phyloP scores from a whole-genome alignment of 2,888 invertebrate genomes.

The Eurytoma californica region DNA sequence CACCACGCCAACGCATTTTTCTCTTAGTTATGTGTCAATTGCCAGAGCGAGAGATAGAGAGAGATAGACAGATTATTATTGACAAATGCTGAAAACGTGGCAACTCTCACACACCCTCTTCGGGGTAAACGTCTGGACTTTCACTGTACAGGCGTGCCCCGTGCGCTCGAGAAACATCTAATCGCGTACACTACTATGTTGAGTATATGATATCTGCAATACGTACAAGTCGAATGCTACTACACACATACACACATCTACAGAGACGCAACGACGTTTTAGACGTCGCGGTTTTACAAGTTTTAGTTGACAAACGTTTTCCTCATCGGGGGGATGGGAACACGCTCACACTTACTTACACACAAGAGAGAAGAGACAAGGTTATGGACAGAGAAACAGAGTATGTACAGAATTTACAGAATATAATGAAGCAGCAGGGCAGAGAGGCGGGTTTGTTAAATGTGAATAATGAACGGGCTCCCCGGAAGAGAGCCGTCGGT shows the following conservation, averaged over 20 bases:
- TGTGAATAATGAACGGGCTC: conserved; percentile 42
- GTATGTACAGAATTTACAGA: conserved; percentile 50
- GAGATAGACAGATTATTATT: background rate
- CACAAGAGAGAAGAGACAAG: background rate
- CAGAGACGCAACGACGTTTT: background rate
- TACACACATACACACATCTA: conserved; percentile 10
- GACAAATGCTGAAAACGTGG: background rate
- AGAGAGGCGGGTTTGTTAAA: conserved; percentile 39
- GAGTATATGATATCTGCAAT: conserved; percentile 12
- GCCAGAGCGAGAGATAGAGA: background rate
- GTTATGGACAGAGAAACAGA: conserved; percentile 11
- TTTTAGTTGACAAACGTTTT: conserved; percentile 40
- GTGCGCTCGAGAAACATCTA: background rate
- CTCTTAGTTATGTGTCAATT: conserved; percentile 62
- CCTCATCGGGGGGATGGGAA: background rate
- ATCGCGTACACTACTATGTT: conserved; percentile 1
- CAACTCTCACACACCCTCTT: background rate
- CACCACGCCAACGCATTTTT: conserved; percentile 57
- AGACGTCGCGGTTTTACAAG: conserved; percentile 2
- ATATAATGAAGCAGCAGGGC: conserved; percentile 25
- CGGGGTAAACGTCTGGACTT: background rate
- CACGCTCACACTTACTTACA: conserved; percentile 5
- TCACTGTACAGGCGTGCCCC: background rate
- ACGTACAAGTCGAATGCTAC: background rate
- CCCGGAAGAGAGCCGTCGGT: conserved; percentile 1